Base-by-base conservation (phyloP, 2,113 vertebrate species). In the Misgurnus mizolepis region DNA sequence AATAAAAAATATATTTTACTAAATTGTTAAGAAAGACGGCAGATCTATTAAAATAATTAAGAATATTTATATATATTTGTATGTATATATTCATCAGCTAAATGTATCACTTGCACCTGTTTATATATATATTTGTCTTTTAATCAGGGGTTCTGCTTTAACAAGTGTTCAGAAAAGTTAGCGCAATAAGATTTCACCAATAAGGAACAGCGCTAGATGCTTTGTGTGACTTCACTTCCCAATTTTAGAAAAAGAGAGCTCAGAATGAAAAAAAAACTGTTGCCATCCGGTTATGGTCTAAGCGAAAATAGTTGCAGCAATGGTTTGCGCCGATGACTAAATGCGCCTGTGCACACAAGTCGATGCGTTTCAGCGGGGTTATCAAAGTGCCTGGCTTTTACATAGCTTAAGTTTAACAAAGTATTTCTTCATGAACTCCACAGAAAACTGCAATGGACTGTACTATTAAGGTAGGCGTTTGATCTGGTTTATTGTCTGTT, bases 141-240 rank as follows among this genome's bases (percentile, higher is more conserved):
- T 10, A 55, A 39, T 55, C 49, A 4, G 8, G 12, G 47, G 10
- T 43, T 74, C 66, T 18, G 8, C 40, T 18, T 60, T 14, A 43
- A 41, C 14, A 47, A 3, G 27, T 60, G 39, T n/a, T 67, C 18
- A 18, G 79, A 58, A 39, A 40, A 70, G 60, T 74, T 74, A n/a
- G 70, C 34, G 69, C 69, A 72, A 56, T 56, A 84, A 66, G 67
- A 67, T 88, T 88, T 90, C 88, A 90, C 86, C 89, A 92, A 91
- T 90, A 89, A 88, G 89, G 87, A 89, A 85, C 81, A 82, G 82
- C 80, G 82, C 84, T 84, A 58, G 80, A 84, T 78, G 85, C 83
- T 81, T 85, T 81, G 86, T 90, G 90, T 94, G 93, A 94, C 92
- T 93, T 95, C 93, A 95, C 93, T 94, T 95, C 94, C 93, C 93